Evolutionary conservation across 2,888 invertebrate genomes (phyloP).

Genomic region (Andrena flavipes): DNA sequence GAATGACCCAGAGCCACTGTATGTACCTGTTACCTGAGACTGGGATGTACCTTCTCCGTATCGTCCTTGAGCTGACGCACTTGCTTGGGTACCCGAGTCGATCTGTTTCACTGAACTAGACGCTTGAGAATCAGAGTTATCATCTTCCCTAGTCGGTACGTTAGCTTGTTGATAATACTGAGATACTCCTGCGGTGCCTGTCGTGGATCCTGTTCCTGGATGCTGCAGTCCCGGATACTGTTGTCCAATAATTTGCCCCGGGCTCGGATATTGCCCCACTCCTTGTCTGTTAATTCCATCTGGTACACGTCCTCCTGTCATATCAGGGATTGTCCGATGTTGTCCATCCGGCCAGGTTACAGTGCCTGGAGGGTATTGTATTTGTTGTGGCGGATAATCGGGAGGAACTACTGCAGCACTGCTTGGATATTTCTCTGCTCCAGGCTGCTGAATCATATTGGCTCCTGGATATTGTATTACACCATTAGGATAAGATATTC

Average conservation of each 20-base stretch:
- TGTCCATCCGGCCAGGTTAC: slow-evolving; percentile 11
- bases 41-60: slow-evolving; percentile 91
- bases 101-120: slow-evolving; percentile 87
- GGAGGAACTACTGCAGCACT: slow-evolving; percentile 20
- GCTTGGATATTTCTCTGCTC: slow-evolving; percentile 26
- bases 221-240: slow-evolving; percentile 50
- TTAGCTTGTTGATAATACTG: slow-evolving; percentile 55
- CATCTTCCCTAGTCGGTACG: slow-evolving; percentile 78
- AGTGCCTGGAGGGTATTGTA: slow-evolving; percentile 52
- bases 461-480: slow-evolving; percentile 7
- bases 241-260: slow-evolving; percentile 14
- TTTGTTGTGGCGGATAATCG: slow-evolving; percentile 41
- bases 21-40: slow-evolving; percentile 93
- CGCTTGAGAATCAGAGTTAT: slow-evolving; percentile 91
- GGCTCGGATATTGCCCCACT: slow-evolving; percentile 32
- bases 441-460: slow-evolving; percentile 19
- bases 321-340: slow-evolving; percentile 2
- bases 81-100: slow-evolving; percentile 89
- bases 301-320: slow-evolving; percentile 20
- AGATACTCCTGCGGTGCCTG: slow-evolving; percentile 17
- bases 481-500: slow-evolving; percentile 43
- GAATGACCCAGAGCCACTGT: slow-evolving; percentile 91
- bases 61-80: slow-evolving; percentile 91
- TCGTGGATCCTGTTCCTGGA: slow-evolving; percentile 20
- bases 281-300: slow-evolving; percentile 34